These are phyloP conservation scores for Bolinopsis microptera DNA, from an alignment of 37 sponge, comb jelly and placozoan species.

Conservation along the genomic window DNA sequence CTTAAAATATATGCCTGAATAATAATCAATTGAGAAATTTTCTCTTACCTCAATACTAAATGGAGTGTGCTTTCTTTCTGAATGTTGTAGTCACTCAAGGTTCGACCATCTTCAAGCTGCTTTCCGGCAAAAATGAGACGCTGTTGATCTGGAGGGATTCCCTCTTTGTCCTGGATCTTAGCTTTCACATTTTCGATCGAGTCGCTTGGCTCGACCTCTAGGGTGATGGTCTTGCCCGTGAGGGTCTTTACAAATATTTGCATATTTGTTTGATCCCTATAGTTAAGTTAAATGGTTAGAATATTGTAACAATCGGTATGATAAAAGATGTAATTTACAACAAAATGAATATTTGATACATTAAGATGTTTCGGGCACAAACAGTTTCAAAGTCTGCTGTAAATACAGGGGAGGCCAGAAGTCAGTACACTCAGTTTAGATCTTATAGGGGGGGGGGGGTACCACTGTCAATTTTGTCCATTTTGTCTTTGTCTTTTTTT, in stretches of 20 bases:
- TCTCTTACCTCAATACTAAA: background rate
- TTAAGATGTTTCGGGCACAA: too few species aligned
- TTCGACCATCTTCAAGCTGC: conserved; percentile 97
- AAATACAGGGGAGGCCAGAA: too few species aligned
- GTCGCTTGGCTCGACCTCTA: conserved; percentile 66
- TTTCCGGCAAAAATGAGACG: conserved; percentile 97
- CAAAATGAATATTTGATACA: too few species aligned
- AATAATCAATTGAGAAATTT: too few species aligned
- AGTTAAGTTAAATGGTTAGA: background rate
- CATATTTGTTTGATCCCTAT: too few species aligned
- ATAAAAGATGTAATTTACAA: too few species aligned
- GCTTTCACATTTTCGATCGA: conserved; percentile 64
- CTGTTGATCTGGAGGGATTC: conserved; percentile 96
- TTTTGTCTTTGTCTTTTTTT: too few species aligned
- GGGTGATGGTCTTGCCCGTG: conserved; percentile 64
- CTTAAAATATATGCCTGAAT: too few species aligned
- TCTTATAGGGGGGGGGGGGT: too few species aligned
- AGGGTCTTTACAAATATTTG: conserved; percentile 67
- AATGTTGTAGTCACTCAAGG: conserved; percentile 95
- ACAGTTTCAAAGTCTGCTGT: too few species aligned
- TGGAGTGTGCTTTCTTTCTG: conserved; percentile 95
- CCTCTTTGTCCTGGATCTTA: conserved; percentile 66
- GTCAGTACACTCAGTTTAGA: too few species aligned
- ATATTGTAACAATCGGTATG: background rate
- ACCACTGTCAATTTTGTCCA: too few species aligned